Percentiles rank a stretch among this genome's conserved stretches.
phyloP scores from a whole-genome alignment of 2,113 vertebrate species.

The Malurus cyaneus region DNA sequence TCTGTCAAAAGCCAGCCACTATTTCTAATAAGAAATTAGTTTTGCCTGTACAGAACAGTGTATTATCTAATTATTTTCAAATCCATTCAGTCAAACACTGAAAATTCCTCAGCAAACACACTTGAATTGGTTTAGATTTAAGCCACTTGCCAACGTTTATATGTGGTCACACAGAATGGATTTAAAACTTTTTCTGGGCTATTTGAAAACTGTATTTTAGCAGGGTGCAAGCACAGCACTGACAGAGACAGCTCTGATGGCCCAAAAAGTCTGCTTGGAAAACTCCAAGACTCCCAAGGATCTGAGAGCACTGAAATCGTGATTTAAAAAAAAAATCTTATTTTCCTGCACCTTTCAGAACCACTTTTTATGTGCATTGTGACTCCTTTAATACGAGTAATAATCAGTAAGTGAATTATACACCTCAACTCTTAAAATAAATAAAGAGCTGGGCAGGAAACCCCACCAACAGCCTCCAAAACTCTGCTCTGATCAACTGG shows the following conservation, averaged over 20 bases:
- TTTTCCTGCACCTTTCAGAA: not conserved
- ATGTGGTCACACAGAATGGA: not conserved
- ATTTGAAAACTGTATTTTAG: not conserved
- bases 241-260: not conserved
- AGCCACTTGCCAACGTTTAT: not conserved
- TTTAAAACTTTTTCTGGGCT: not conserved
- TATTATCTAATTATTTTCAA: not conserved
- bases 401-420: not conserved
- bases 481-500: not conserved
- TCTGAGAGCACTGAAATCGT: rapidly evolving
- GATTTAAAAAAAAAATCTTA: not conserved
- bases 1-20: not conserved
- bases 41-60: not conserved
- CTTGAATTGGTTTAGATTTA: not conserved
- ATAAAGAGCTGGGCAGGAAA: not conserved
- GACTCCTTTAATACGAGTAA: rapidly evolving
- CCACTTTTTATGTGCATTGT: not conserved
- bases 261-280: not conserved
- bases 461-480: not conserved
- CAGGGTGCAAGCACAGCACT: not conserved
- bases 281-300: not conserved
- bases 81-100: not conserved
- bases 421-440: not conserved
- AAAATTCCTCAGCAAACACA: constrained; percentile 1
- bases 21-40: not conserved